A percentile compares a stretch with the other conserved stretches of the same genome.
Conservation (phyloP, 1,140 invertebrate genomes). For the Portunus trituberculatus region DNA sequence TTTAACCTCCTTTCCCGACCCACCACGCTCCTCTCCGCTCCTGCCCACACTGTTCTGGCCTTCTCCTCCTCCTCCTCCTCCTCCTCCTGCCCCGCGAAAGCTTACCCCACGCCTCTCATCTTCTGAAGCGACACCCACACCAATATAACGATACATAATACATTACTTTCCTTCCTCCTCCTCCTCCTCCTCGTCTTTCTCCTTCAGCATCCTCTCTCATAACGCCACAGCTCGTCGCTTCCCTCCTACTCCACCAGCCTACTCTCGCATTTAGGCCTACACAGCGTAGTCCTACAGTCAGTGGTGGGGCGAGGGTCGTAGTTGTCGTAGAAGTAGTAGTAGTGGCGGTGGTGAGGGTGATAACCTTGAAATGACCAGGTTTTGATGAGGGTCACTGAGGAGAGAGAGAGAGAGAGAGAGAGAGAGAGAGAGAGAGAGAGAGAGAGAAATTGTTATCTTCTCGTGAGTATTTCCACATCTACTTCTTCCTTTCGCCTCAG, state of each 20-base stretch:
- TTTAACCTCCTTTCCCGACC: no score
- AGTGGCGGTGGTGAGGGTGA: no score
- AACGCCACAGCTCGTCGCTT: neutral
- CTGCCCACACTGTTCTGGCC: no score
- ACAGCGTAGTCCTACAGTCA: neutral
- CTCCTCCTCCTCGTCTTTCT: no score
- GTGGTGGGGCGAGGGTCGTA: neutral
- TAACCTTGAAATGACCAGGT: no score
- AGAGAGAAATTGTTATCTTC: neutral
- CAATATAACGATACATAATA: no score
- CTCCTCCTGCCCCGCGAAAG: neutral
- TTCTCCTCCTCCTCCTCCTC: neutral
- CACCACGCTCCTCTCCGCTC: no score
- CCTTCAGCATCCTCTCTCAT: no score
- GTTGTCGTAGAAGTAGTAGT: neutral
- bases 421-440: conserved; percentile 17
- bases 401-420: conserved; percentile 7
- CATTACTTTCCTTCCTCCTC: no score
- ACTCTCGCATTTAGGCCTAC: neutral
- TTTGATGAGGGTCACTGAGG: neutral
- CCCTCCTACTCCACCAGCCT: neutral
- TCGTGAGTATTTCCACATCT: neutral
- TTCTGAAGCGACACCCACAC: no score
- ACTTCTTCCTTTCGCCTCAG: neutral
- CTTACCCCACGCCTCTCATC: no score